Conservation (phyloP, 1,140 invertebrate species). For the Ooceraea biroi region DNA sequence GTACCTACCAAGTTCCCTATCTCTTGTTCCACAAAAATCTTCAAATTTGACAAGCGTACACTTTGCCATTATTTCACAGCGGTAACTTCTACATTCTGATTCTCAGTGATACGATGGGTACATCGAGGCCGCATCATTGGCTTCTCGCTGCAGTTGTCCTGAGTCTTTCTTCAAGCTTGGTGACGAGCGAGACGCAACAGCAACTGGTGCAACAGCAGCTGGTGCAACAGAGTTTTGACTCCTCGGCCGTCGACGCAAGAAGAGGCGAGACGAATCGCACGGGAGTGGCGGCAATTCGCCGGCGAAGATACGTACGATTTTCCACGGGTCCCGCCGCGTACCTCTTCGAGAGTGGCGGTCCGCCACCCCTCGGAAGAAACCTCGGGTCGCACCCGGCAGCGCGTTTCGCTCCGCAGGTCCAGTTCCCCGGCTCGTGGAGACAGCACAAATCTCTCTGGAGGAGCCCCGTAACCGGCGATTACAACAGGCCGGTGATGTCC, state of each 20-base stretch:
- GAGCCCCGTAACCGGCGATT: constrained; percentile 71
- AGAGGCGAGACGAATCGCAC: constrained; percentile 55
- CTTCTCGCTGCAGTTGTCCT: constrained; percentile 79
- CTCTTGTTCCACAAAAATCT: too few species aligned
- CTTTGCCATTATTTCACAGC: too few species aligned
- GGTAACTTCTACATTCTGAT: background rate
- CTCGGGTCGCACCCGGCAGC: constrained; percentile 68
- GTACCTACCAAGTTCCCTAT: too few species aligned
- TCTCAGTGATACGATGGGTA: constrained; percentile 77
- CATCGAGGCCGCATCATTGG: constrained; percentile 79
- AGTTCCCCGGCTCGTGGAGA: constrained; percentile 77
- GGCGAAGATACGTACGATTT: constrained; percentile 78
- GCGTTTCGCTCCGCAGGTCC: constrained; percentile 70
- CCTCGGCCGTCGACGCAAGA: background rate
- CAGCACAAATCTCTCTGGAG: constrained; percentile 83
- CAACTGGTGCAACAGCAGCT: too few species aligned
- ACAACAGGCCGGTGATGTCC: constrained; percentile 84
- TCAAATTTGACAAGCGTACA: background rate
- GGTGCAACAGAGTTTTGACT: background rate
- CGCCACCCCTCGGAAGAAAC: constrained; percentile 72
- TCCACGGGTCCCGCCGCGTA: constrained; percentile 69
- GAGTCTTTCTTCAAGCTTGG: constrained; percentile 63
- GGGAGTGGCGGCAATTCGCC: constrained; percentile 52
- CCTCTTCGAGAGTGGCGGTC: constrained; percentile 70
- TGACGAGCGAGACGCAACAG: constrained; percentile 17